These are phyloP conservation scores for Corydoras sp. DNA, from an alignment of 2,113 vertebrate genomes.

Conservation along the genomic window DNA sequence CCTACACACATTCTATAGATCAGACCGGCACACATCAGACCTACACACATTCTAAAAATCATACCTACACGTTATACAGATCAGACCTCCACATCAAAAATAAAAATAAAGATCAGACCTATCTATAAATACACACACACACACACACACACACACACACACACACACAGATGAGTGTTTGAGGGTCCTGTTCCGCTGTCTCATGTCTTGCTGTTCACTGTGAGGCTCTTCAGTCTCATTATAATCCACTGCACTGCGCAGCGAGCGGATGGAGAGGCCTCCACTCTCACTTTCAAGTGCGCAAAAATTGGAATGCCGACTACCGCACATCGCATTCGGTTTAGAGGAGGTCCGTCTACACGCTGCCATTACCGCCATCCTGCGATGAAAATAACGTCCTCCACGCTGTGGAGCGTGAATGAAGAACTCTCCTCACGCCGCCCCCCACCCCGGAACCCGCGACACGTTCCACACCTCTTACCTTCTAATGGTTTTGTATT, in stretches of 20 bases:
- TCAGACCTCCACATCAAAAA: too few relatives aligned
- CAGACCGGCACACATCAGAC: too few relatives aligned
- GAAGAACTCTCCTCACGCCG: background rate
- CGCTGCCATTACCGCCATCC: slow-evolving; percentile 29
- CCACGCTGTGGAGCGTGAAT: slow-evolving; percentile 16
- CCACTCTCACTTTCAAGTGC: slow-evolving; percentile 43
- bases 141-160: slow-evolving; percentile 24
- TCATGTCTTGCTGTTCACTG: slow-evolving; percentile 38
- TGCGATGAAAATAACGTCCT: slow-evolving; percentile 36
- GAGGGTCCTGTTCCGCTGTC: slow-evolving; percentile 35
- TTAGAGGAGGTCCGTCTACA: slow-evolving; percentile 27
- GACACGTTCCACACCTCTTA: too few relatives aligned
- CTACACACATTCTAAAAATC: too few relatives aligned
- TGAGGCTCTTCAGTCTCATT: slow-evolving; percentile 50
- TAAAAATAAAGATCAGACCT: too few relatives aligned
- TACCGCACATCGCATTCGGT: slow-evolving; percentile 22
- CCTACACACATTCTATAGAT: too few relatives aligned
- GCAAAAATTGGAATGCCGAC: slow-evolving; percentile 49
- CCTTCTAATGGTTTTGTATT: too few relatives aligned
- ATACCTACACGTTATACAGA: too few relatives aligned
- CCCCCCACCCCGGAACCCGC: background rate
- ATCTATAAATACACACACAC: slow-evolving; percentile 12
- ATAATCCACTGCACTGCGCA: slow-evolving; percentile 42
- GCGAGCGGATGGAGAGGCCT: slow-evolving; percentile 39
- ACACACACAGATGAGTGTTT: slow-evolving; percentile 40